These are phyloP conservation scores for Synanthedon andrenaeformis DNA, from an alignment of 2,888 invertebrate genomes.

Conservation along the genomic window DNA sequence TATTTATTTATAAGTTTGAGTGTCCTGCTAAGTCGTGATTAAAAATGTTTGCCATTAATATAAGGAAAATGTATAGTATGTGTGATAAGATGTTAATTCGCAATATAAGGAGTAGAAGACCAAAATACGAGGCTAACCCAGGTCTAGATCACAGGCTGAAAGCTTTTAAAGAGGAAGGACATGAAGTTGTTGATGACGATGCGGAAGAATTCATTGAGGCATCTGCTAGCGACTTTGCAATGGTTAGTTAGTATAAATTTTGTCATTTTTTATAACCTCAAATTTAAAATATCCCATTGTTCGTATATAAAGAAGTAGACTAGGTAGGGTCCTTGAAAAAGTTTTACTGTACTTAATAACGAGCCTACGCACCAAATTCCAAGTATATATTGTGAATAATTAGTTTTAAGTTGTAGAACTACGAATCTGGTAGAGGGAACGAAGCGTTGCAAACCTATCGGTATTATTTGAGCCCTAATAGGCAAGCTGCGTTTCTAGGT, in stretches of 20 bases:
- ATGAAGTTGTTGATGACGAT: conserved; percentile 35
- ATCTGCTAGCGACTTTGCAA: conserved; percentile 51
- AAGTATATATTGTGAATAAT: too few species aligned
- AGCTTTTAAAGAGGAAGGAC: conserved; percentile 36
- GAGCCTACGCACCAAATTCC: too few species aligned
- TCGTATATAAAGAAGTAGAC: too few species aligned
- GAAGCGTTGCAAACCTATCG: too few species aligned
- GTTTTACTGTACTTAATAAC: too few species aligned
- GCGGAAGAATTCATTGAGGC: conserved; percentile 49
- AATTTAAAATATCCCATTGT: too few species aligned
- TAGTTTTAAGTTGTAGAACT: too few species aligned
- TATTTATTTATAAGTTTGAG: too few species aligned
- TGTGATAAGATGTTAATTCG: conserved; percentile 40
- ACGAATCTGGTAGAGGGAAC: too few species aligned
- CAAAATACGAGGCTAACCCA: conserved; percentile 32
- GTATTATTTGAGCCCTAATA: too few species aligned
- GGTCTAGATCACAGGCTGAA: conserved; percentile 40
- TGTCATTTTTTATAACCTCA: background rate
- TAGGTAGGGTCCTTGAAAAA: too few species aligned
- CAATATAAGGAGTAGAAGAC: conserved; percentile 31
- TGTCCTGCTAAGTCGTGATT: background rate
- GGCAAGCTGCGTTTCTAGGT: too few species aligned
- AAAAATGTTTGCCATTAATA: conserved; percentile 34
- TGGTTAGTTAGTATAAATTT: conserved; percentile 29
- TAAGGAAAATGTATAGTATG: conserved; percentile 28